Evolutionary conservation across 2,888 invertebrate genomes (phyloP).

Genomic region (Petrophora chlorosata): DNA sequence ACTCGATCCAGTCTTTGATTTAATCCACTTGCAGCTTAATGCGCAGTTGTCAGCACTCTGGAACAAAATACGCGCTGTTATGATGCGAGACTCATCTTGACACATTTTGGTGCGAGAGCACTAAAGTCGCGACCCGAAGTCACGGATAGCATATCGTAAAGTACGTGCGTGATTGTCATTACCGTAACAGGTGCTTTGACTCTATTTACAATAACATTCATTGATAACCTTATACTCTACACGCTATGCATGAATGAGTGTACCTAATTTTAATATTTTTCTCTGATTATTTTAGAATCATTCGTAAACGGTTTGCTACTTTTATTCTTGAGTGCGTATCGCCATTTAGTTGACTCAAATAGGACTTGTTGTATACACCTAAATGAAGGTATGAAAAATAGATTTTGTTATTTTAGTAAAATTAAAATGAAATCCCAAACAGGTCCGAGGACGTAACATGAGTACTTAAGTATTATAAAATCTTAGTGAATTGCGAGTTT

Average conservation of each 20-base stretch:
- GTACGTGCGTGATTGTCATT: slow-evolving; percentile 29
- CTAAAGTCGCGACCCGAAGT: not conserved
- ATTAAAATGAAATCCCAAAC: too few species aligned
- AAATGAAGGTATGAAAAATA: too few species aligned
- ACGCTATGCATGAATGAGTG: not conserved
- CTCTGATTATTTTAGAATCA: not conserved
- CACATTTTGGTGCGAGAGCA: not conserved
- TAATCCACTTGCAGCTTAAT: slow-evolving; percentile 50
- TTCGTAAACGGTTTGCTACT: not conserved
- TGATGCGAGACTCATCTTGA: slow-evolving; percentile 13
- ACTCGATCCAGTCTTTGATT: slow-evolving; percentile 65
- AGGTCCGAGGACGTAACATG: too few species aligned
- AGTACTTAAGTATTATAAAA: too few species aligned
- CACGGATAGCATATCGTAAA: slow-evolving; percentile 15
- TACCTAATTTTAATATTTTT: not conserved
- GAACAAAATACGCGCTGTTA: slow-evolving; percentile 35
- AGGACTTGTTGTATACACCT: too few species aligned
- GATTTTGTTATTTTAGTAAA: too few species aligned
- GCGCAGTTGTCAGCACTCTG: slow-evolving; percentile 44
- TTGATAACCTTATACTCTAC: not conserved
- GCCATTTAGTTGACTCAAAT: too few species aligned
- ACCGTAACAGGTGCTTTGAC: slow-evolving; percentile 31
- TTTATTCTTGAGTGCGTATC: not conserved
- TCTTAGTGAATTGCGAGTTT: too few species aligned
- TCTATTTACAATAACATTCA: slow-evolving; percentile 19